Evolutionary conservation across 2,797 vertebrate species (phyloP).

Genomic region (Otolemur crassicaudatus): DNA sequence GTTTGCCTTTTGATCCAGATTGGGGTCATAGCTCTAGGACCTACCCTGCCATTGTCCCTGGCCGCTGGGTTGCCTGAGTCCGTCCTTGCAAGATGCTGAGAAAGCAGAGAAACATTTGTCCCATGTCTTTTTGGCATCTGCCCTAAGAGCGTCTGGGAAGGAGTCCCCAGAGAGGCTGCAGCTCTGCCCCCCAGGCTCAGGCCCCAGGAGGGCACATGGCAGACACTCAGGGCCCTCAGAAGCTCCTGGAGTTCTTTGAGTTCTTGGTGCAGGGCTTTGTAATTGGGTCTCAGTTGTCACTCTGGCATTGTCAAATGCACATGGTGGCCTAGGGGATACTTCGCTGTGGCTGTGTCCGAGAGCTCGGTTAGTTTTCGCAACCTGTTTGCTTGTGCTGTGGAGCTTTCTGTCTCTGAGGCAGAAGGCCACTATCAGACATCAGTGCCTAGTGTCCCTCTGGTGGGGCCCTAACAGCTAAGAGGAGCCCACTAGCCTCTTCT

Average conservation of each 20-base stretch:
- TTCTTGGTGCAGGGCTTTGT: not conserved
- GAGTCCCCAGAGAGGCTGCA: not conserved
- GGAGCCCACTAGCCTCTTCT: not conserved
- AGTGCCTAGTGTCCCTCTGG: not conserved
- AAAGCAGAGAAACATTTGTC: not conserved
- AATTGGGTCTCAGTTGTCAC: not conserved
- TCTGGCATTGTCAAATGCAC: not conserved
- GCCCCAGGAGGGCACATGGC: not conserved
- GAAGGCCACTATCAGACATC: not conserved
- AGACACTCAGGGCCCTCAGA: not conserved
- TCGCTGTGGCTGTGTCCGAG: not conserved
- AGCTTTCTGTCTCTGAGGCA: not conserved
- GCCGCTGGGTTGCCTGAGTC: not conserved
- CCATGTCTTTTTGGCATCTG: not conserved
- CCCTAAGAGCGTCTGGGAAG: not conserved
- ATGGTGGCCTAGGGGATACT: not conserved
- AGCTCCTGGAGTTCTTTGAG: not conserved
- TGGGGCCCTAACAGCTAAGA: not conserved
- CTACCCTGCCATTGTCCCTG: not conserved
- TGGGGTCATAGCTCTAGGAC: not conserved
- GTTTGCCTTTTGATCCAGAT: not conserved
- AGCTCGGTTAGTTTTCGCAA: not conserved
- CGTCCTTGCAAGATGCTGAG: not conserved
- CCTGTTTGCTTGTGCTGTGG: rapidly evolving
- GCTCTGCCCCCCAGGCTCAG: not conserved